Percentiles rank a stretch among this genome's conserved stretches.
Conservation (phyloP, 2,888 invertebrate species). For the Apocheima hispidaria region DNA sequence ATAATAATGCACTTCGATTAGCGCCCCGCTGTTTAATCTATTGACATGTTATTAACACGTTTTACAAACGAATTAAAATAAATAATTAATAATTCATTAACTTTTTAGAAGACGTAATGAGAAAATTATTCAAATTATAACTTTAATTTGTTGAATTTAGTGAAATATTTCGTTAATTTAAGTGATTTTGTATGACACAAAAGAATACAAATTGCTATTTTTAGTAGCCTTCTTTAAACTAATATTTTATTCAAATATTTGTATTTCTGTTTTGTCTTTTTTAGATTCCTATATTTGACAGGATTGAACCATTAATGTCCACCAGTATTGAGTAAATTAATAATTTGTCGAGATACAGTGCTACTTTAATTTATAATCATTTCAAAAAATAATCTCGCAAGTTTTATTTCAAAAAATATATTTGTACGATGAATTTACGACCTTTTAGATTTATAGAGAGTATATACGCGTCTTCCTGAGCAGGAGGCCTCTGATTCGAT, state of each 20-base stretch:
- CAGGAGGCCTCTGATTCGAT: too few species aligned
- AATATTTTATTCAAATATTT: background rate
- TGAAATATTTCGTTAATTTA: constrained; percentile 10
- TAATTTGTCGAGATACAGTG: too few species aligned
- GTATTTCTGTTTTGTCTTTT: background rate
- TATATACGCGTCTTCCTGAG: too few species aligned
- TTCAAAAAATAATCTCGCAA: too few species aligned
- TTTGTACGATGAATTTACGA: too few species aligned
- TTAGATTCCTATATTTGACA: background rate
- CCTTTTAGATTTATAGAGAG: too few species aligned
- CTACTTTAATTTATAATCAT: too few species aligned
- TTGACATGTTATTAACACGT: constrained; percentile 23
- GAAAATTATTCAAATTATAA: constrained; percentile 22
- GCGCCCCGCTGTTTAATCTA: constrained; percentile 22
- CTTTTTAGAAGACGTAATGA: constrained; percentile 5
- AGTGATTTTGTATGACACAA: background rate
- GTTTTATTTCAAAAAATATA: too few species aligned
- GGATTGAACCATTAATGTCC: background rate
- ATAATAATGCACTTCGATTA: constrained; percentile 13
- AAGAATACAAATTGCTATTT: constrained; percentile 11
- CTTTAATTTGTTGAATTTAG: constrained; percentile 11
- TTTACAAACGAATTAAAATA: constrained; percentile 13
- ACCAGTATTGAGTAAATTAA: background rate
- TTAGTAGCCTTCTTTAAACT: background rate
- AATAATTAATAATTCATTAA: constrained; percentile 27